Base-by-base conservation (phyloP, 1,140 invertebrate genomes). In the Mercenaria mercenaria region DNA sequence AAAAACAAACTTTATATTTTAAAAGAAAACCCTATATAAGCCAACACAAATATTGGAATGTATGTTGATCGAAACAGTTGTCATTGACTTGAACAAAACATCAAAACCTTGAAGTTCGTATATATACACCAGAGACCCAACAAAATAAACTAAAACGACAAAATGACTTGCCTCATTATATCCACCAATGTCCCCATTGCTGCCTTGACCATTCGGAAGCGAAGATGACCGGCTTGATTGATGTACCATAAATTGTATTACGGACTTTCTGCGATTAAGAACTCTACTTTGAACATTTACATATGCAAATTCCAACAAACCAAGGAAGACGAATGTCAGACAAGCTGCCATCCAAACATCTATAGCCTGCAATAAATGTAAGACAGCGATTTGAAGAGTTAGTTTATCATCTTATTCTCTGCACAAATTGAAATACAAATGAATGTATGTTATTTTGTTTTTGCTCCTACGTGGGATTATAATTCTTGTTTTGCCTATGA, bases 281-380 rank as follows among this genome's bases (percentile, higher is more conserved):
- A 85, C 83, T 3, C 81, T 47, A 15, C 80, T 77, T 26, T 87
- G 85, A 0, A 93, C 93, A 74, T 94, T 96, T 6, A 98, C 98
- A 20, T 98, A 97, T 0, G 98, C 98, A 94, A 98, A 98, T 96
- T 98, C 98, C 39, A 97, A 97, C 10, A 98, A 96, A 11, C 98
- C 97, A 0, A 97, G 97, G 93, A 98, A 98, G 3, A 98, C 98
- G 76, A 98, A 98, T 79, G 98, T 97, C 97, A 98, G 98, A 93
- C 98, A 98, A 4, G 80, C 82, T 11, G 87, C 77, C 87, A 92
- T 80, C 91, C 91, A 92, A 0, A 92, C 86, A 74, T 92, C 91
- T 13, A 92, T 86, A 29, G 91, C 91, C 83, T 86, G 47, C 3
- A 85, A 52, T 1, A 43, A n/a, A 69, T 39, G 69, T n/a, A 32